phyloP scores from a whole-genome alignment of 2,888 invertebrate genomes.

The Trachelus troglodyta region DNA sequence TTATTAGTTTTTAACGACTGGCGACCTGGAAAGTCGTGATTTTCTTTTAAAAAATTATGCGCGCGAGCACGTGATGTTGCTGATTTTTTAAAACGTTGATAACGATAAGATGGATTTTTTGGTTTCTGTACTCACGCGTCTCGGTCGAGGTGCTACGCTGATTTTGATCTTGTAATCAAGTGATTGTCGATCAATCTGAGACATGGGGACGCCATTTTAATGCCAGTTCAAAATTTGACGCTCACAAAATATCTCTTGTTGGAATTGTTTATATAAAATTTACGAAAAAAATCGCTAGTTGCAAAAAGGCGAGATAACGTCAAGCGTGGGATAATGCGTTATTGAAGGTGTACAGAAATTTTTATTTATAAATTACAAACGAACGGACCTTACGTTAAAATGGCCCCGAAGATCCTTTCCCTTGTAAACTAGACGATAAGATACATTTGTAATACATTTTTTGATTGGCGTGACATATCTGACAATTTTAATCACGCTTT shows the following conservation, averaged over 20 bases:
- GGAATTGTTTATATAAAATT: neutral
- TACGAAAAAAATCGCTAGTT: neutral
- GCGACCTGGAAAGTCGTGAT: neutral
- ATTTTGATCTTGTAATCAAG: neutral
- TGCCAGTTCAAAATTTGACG: neutral
- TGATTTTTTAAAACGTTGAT: neutral
- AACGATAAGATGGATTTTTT: neutral
- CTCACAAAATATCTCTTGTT: neutral
- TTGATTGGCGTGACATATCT: constrained; percentile 27
- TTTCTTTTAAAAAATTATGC: neutral
- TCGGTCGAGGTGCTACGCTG: neutral
- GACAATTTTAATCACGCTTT: neutral
- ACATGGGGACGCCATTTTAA: neutral
- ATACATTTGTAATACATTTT: constrained; percentile 32
- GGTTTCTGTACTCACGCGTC: neutral
- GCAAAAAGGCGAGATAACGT: neutral
- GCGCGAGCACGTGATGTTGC: no score
- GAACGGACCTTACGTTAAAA: neutral
- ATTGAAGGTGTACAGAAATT: neutral
- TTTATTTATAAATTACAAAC: neutral
- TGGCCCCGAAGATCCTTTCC: constrained; percentile 5
- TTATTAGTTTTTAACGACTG: neutral
- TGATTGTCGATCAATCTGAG: neutral
- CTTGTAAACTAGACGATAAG: constrained; percentile 28
- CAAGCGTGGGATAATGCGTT: neutral